Base-by-base conservation (phyloP, 2,797 vertebrate genomes). In the Notolabrus celidotus region DNA sequence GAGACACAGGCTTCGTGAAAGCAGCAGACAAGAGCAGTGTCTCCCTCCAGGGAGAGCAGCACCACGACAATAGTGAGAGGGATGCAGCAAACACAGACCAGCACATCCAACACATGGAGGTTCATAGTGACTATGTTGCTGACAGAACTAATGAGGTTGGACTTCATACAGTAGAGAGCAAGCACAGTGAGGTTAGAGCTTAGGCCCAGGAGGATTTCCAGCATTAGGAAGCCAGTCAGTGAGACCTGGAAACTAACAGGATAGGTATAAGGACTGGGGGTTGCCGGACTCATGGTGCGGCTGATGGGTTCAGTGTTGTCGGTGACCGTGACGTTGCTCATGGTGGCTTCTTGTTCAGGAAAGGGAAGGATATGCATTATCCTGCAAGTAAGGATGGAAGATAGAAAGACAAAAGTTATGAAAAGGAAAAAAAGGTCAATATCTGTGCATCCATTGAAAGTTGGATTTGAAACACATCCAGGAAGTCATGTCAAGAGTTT, bases 91-190 rank as follows among this genome's bases (percentile, higher is more conserved):
- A 98, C 93, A 87, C 98, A 99, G 72, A 99, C 95, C 74, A 98
- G 94, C 84, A 98, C 97, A 84, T 99, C 98, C 84, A 99, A 91
- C 82, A 99, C 97, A 66, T 99, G 98, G 86, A 99, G 96, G 93
- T 99, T 99, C 96, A 99, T 97, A 54, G 98, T 99, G 90, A 99
- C 97, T 29, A 99, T 97, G 94, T 99, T 99, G 93, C 97, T 99
- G 93, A 99, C 98, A 27, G 98, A 99, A 85, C 96, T 98, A 90
- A 99, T 97, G 90, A 99, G 95, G 94, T 99, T 99, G 77, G 97
- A 99, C 95, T 99, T 99, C 95, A 97, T 97, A 93, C 97, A 98
- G 93, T 99, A 99, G 90, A 99, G 97, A 92, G 97, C 96, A 83
- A 99, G 88, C 75, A 99, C 98, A 9, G 97, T 99, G 88, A 99